A percentile compares a stretch with the other conserved stretches of the same genome.
phyloP scores from a whole-genome alignment of 2,113 vertebrate species.

The Pitta sordida region DNA sequence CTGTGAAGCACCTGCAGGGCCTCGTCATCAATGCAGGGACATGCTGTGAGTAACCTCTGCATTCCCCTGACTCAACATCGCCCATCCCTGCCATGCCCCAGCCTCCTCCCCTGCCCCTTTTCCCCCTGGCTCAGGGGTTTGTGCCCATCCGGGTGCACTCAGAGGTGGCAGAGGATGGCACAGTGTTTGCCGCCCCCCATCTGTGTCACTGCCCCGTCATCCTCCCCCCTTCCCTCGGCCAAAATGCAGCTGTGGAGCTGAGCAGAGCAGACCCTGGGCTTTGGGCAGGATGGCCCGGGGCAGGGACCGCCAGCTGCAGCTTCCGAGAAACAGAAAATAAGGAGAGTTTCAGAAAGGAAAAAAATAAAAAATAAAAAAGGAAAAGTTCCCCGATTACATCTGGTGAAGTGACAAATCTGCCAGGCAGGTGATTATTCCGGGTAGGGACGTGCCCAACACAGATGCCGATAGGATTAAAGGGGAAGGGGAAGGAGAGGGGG shows the following conservation, averaged over 20 bases:
- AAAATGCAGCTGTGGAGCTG: rapidly evolving
- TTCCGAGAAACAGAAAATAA: conserved; percentile 26
- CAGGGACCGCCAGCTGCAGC: neutral
- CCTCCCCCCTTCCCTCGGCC: neutral
- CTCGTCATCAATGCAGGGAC: too few relatives aligned
- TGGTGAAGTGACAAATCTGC: conserved; percentile 64
- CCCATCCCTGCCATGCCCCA: neutral
- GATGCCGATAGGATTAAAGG: conserved; percentile 60
- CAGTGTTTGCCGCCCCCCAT: rapidly evolving
- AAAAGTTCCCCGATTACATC: conserved; percentile 53
- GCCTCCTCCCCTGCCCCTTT: neutral
- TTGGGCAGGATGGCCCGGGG: neutral
- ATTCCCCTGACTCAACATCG: neutral
- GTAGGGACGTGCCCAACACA: conserved; percentile 41
- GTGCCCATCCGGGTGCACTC: rapidly evolving
- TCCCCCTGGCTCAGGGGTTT: rapidly evolving
- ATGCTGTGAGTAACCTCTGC: too few relatives aligned
- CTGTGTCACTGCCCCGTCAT: neutral
- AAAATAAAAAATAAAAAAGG: neutral
- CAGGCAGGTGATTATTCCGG: conserved; percentile 56
- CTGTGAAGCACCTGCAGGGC: too few relatives aligned
- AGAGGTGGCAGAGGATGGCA: rapidly evolving
- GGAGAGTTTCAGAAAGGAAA: neutral
- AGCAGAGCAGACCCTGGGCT: neutral
- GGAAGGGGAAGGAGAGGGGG: neutral